Evolutionary conservation across 2,888 invertebrate genomes (phyloP).

Genomic region (Drosophila meridiana): DNA sequence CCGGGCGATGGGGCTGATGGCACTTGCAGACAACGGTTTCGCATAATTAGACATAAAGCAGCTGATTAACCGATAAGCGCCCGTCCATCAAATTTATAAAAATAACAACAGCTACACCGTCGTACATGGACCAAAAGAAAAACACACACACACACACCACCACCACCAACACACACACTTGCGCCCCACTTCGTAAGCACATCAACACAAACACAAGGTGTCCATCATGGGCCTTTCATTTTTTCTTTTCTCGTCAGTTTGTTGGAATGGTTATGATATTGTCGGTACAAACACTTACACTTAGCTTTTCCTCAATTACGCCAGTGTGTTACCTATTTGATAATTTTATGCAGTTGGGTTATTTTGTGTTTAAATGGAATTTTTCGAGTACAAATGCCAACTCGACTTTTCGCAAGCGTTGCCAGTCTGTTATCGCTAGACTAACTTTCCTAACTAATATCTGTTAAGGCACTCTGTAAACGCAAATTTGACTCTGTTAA

Average conservation of each 20-base stretch:
- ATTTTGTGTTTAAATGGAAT: slow-evolving; percentile 49
- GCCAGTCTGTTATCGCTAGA: slow-evolving; percentile 38
- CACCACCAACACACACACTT: slow-evolving; percentile 16
- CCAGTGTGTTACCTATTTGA: slow-evolving; percentile 40
- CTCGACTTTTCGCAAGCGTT: slow-evolving; percentile 64
- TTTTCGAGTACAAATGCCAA: slow-evolving; percentile 75
- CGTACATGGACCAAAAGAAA: slow-evolving; percentile 4
- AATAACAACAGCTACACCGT: slow-evolving; percentile 39
- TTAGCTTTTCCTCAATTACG: slow-evolving; percentile 34
- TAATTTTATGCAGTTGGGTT: slow-evolving; percentile 33
- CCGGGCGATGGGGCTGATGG: slow-evolving; percentile 14
- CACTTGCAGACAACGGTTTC: slow-evolving; percentile 39
- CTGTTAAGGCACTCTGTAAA: slow-evolving; percentile 16
- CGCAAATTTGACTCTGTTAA: slow-evolving; percentile 6
- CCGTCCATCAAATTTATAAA: slow-evolving; percentile 28
- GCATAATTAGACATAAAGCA: slow-evolving; percentile 53
- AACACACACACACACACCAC: background rate
- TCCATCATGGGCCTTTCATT: slow-evolving; percentile 46
- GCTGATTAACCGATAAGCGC: slow-evolving; percentile 43
- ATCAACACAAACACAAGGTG: slow-evolving; percentile 54
- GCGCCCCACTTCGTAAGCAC: slow-evolving; percentile 28
- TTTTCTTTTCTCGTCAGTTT: slow-evolving; percentile 20
- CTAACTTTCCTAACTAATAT: slow-evolving; percentile 13
- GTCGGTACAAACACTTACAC: slow-evolving; percentile 48
- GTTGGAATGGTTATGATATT: slow-evolving; percentile 15